Evolutionary conservation across 2,888 invertebrate genomes (phyloP).

Genomic region (Quadroppia sp.): DNA sequence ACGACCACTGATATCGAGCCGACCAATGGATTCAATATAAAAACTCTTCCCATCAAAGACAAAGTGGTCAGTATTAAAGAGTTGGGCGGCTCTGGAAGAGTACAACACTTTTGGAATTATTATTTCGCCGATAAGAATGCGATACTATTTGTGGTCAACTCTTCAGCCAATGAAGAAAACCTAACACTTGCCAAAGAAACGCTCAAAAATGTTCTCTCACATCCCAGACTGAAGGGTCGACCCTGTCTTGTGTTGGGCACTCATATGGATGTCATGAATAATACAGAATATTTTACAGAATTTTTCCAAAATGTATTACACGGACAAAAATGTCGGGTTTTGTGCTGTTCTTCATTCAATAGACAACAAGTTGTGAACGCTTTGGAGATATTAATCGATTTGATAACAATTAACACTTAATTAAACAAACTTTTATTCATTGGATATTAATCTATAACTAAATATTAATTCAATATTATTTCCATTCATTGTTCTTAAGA

Average conservation of each 20-base stretch:
- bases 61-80: conserved; percentile 48
- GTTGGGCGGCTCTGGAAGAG: conserved; percentile 46
- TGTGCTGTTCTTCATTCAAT: conserved; percentile 45
- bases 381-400: conserved; percentile 45
- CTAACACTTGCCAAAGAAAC: conserved; percentile 44
- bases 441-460: neutral
- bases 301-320: conserved; percentile 45
- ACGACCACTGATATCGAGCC: conserved; percentile 44
- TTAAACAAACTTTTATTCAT: neutral
- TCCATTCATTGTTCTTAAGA: neutral
- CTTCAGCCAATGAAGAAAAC: conserved; percentile 42
- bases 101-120: conserved; percentile 47
- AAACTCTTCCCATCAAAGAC: conserved; percentile 48
- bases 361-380: conserved; percentile 43
- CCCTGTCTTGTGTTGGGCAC: conserved; percentile 47
- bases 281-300: conserved; percentile 42
- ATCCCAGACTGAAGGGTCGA: conserved; percentile 44
- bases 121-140: conserved; percentile 48
- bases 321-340: conserved; percentile 46
- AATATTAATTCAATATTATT: neutral
- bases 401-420: conserved; percentile 41
- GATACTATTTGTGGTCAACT: conserved; percentile 46
- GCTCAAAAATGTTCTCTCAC: conserved; percentile 44
- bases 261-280: conserved; percentile 45
- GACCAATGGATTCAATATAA: conserved; percentile 48